Conservation (phyloP, 1,140 invertebrate species). For the Triops longicaudatus region DNA sequence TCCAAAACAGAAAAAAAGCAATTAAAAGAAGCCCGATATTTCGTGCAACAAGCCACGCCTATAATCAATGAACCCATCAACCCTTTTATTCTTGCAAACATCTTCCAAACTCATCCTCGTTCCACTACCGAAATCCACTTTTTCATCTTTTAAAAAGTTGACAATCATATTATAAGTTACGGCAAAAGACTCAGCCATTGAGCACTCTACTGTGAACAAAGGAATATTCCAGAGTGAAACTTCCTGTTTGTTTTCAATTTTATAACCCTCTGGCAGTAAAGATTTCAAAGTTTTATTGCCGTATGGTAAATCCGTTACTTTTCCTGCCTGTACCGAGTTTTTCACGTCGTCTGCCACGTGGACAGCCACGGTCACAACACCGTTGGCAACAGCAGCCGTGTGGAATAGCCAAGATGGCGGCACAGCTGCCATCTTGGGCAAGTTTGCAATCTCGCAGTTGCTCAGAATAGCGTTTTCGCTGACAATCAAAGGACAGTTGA, state of each 20-base stretch:
- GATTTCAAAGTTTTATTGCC: slow-evolving; percentile 23
- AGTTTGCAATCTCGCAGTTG: slow-evolving; percentile 35
- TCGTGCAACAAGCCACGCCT: not conserved
- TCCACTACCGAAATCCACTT: not conserved
- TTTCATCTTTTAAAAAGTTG: slow-evolving; percentile 11
- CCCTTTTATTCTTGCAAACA: not conserved
- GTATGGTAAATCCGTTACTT: slow-evolving; percentile 33
- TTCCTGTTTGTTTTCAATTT: slow-evolving; percentile 10
- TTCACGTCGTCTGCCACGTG: slow-evolving; percentile 41
- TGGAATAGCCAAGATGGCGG: slow-evolving; percentile 39
- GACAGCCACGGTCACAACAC: slow-evolving; percentile 41
- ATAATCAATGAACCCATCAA: not conserved
- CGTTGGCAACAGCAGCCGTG: slow-evolving; percentile 37
- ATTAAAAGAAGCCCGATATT: not conserved
- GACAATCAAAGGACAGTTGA: slow-evolving; percentile 36
- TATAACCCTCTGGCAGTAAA: not conserved
- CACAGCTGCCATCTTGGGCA: slow-evolving; percentile 31
- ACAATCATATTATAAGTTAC: slow-evolving; percentile 4
- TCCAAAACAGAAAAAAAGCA: not conserved
- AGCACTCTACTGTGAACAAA: slow-evolving; percentile 37
- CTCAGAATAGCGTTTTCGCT: slow-evolving; percentile 40
- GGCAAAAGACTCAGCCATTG: slow-evolving; percentile 38
- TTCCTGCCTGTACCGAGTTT: slow-evolving; percentile 33
- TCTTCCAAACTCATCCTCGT: not conserved
- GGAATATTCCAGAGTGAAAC: slow-evolving; percentile 38